Evolutionary conservation across 2,797 vertebrate genomes (phyloP).

Genomic region (Serranus cabrilla): DNA sequence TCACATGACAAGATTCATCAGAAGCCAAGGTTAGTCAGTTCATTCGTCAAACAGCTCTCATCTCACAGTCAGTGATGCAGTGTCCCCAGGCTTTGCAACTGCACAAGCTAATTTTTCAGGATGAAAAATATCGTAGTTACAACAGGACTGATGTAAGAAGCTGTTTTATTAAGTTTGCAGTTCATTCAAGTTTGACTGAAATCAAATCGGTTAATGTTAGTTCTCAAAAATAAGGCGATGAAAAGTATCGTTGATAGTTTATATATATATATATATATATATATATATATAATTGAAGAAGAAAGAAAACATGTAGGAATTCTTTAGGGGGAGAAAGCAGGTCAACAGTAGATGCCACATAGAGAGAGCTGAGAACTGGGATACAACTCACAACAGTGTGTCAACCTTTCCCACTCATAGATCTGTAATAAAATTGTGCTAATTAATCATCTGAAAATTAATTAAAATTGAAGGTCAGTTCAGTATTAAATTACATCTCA

Average conservation of each 20-base stretch:
- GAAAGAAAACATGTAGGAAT: no score
- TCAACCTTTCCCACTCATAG: no score
- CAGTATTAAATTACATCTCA: no score
- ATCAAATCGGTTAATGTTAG: background rate
- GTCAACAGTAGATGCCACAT: no score
- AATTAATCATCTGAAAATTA: no score
- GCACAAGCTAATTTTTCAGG: conserved; percentile 14
- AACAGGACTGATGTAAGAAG: background rate
- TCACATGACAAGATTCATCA: conserved; percentile 9
- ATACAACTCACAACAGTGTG: no score
- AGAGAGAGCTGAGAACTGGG: no score
- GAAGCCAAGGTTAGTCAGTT: conserved; percentile 16
- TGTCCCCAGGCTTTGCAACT: background rate
- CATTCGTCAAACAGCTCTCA: conserved; percentile 17
- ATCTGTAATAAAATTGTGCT: no score
- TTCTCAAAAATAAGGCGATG: background rate
- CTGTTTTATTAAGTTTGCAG: conserved; percentile 1
- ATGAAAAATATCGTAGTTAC: background rate
- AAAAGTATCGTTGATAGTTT: background rate
- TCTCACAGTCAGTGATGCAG: conserved; percentile 1
- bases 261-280: no score
- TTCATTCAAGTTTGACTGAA: background rate
- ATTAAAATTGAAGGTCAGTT: no score
- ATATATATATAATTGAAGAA: no score
- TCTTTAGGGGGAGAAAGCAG: no score